Base-by-base conservation (phyloP, 2,888 invertebrate species). In the Lycaena phlaeas region DNA sequence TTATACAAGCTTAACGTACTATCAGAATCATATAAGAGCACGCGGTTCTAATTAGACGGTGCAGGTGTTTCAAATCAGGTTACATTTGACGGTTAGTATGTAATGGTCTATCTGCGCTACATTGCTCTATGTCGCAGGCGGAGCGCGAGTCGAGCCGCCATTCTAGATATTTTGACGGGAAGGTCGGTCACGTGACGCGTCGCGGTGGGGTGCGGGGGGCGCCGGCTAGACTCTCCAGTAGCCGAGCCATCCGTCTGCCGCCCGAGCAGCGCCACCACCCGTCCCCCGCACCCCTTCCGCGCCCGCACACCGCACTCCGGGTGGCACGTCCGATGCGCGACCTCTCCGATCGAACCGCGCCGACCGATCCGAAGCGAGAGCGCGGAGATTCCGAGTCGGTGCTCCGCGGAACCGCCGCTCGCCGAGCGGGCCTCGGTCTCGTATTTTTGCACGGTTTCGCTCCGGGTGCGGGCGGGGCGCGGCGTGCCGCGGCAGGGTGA, bases 161-260 rank as follows among this genome's bases (percentile, higher is more conserved):
- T 82, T 82, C 82, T 84, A 86, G 88, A 88, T 91, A 90, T 90
- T 91, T 90, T 90, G 90, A 91, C 90, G 90, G 90, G 90, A 90
- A 90, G 90, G 90, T 90, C 90, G 90, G 88, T 90, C 90, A 90
- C 89, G 89, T 90, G 90, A 90, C 87, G 72, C 75, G 84, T 71
- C 77, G 77, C 70, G 72, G 67, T n/a, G 61, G 49, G 56, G 54
- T 71, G 61, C 68, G 87, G 69, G 73, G 58, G 59, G 57, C 70
- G 77, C 72, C 68, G 87, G 87, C 87, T 87, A 88, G 87, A 88
- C 88, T 88, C 87, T 86, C 87, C 86, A 86, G 85, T 85, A 84
- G 85, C 82, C 86, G 84, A 72, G 78, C 82, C 82, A 75, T 77
- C 82, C 85, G 85, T 84, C 85, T 84, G 82, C 82, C 71, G 81